Evolutionary conservation across 2,113 vertebrate species (phyloP), one percentile per base, ranked within the genome.

Genomic region (Peromyscus polionotus): DNA sequence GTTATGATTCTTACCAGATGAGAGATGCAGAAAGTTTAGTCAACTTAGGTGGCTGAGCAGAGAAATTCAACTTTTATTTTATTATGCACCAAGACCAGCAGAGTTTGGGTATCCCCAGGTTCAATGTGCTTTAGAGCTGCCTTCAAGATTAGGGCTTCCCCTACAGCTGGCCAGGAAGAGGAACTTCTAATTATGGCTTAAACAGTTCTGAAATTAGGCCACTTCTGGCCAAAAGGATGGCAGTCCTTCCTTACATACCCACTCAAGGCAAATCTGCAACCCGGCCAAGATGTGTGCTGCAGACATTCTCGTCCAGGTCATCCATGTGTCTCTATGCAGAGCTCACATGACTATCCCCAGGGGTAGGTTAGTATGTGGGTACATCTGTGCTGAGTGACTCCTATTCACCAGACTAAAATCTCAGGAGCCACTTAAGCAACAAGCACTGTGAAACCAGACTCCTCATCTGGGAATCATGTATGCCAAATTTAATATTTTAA

Each of bases 361-460:
- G 59, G 65, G 8, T 39, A 95, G 54, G 68, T 80, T 48, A 87
- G 54, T 28, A 68, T 91, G 48, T 68, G 61, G 24, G 24, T 72
- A 75, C 33, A 59, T 96, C 48, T 90, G 42, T 93, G 84, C 54
- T 89, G 51, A 94, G n/a, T 93, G 90, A 95, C 85, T 81, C 20
- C 42, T 54, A 93, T 85, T 85, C 57, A 87, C 13, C 80, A 39
- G 63, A 65, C 63, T 93, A 80, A 28, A 7, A 94, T 45, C 77
- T 76, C 36, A 67, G 95, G 70, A 84, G 42, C 61, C 88, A 45
- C 42, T 36, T 65, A 90, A 91, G 20, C 33, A 54, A 88, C 33
- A 54, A 88, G 16, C 57, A 59, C n/a, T 12, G n/a, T 89, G 51
- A 90, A 96, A 42, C 31, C 45, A 94, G 39, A 92, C 48, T n/a